Evolutionary conservation across 2,113 vertebrate species (phyloP).

Genomic region (Toxotes chatareus): DNA sequence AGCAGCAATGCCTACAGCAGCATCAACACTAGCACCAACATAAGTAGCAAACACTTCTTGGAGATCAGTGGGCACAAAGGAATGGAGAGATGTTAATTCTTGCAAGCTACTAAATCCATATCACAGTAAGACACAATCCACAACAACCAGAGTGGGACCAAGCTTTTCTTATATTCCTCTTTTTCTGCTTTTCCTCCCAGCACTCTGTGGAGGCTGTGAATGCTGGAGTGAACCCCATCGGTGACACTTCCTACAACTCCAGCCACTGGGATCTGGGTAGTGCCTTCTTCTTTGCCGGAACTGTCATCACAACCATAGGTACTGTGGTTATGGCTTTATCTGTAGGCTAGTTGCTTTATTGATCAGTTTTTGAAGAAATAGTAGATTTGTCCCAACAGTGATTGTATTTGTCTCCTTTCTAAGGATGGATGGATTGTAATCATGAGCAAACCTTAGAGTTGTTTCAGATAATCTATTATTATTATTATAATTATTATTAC

Average conservation of each 20-base stretch:
- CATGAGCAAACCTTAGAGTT: not conserved
- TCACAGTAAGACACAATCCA: not conserved
- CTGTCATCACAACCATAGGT: constrained; percentile 99
- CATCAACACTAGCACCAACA: not conserved
- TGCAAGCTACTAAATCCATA: not conserved
- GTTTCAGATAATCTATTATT: not conserved
- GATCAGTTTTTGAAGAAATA: not conserved
- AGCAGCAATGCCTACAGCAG: not conserved
- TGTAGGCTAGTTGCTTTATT: not conserved
- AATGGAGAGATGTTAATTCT: not conserved
- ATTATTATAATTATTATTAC: not conserved
- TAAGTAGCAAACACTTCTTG: not conserved
- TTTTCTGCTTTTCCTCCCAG: constrained; percentile 79
- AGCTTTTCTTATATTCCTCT: constrained; percentile 10
- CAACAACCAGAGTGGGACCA: not conserved
- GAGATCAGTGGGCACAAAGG: not conserved
- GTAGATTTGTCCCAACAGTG: not conserved
- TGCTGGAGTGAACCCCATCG: constrained; percentile 94
- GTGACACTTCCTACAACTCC: constrained; percentile 92
- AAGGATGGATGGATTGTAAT: too few relatives aligned
- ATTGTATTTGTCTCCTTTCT: not conserved
- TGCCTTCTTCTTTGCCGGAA: constrained; percentile 99
- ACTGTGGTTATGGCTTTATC: constrained; percentile 25
- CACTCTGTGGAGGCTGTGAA: constrained; percentile 93
- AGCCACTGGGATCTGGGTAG: constrained; percentile 98